Evolutionary conservation across 1,140 invertebrate species (phyloP).

Genomic region (Nylanderia fulva): DNA sequence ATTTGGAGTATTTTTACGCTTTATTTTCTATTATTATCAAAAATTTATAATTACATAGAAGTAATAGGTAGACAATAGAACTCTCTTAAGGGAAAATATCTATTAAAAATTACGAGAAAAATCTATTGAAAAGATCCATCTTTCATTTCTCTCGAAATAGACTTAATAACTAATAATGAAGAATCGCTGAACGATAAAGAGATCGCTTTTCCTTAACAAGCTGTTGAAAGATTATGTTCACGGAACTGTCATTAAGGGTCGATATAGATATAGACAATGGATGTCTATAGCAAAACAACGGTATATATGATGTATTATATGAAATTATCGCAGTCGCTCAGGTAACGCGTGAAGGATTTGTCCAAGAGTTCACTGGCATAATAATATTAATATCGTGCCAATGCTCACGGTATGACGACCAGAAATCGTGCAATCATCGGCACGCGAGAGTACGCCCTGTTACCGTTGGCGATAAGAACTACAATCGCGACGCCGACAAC

Average conservation of each 20-base stretch:
- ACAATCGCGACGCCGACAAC: conserved; percentile 61
- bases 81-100: neutral
- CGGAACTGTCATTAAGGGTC: neutral
- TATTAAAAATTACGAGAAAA: neutral
- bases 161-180: neutral
- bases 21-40: neutral
- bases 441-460: conserved; percentile 78
- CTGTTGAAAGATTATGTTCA: neutral
- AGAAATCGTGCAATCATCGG: conserved; percentile 79
- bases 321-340: conserved; percentile 50
- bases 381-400: conserved; percentile 79
- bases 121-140: neutral
- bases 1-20: neutral
- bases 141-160: conserved; percentile 14
- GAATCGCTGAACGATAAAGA: neutral
- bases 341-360: conserved; percentile 41
- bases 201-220: neutral
- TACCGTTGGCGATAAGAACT: conserved; percentile 76
- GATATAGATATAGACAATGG: conserved; percentile 11
- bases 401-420: conserved; percentile 76
- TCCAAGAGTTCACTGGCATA: conserved; percentile 68
- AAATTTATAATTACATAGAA: neutral
- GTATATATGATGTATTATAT: conserved; percentile 38
- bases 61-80: neutral
- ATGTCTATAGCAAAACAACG: conserved; percentile 56